These are phyloP conservation scores for Rhodinocichla rosea DNA, from an alignment of 2,113 vertebrate genomes.

Conservation along the genomic window DNA sequence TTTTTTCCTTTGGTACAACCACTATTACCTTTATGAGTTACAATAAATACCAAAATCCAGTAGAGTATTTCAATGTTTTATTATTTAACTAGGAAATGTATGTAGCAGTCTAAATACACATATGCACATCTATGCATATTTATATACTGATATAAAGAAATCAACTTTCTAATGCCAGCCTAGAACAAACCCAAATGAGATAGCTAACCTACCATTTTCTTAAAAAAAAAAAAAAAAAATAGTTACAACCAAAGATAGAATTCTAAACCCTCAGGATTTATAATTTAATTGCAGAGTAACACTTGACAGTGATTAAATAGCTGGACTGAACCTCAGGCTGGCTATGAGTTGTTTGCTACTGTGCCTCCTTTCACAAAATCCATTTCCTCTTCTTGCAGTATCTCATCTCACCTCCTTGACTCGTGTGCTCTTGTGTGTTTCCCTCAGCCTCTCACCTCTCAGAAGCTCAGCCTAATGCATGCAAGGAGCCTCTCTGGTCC, in stretches of 20 bases:
- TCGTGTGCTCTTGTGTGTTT: not conserved
- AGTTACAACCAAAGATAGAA: not conserved
- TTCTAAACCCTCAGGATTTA: not conserved
- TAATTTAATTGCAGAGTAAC: not conserved
- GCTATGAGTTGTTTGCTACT: accelerated
- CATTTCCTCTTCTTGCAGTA: not conserved
- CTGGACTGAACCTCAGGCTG: not conserved
- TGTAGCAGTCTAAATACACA: not conserved
- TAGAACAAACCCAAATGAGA: not conserved
- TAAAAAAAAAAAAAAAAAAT: not conserved
- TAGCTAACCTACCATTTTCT: not conserved
- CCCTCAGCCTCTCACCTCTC: not conserved
- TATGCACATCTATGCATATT: not conserved
- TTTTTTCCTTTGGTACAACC: not conserved
- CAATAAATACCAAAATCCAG: not conserved
- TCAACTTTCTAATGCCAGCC: not conserved
- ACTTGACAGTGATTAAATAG: not conserved
- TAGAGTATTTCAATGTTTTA: not conserved
- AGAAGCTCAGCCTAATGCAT: not conserved
- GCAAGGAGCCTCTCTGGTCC: not conserved
- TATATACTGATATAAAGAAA: not conserved
- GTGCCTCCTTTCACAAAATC: not conserved
- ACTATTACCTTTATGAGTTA: not conserved
- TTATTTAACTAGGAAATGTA: not conserved
- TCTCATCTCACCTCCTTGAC: not conserved